These are phyloP conservation scores for Drosophila lacteicornis DNA, from an alignment of 1,140 invertebrate species.

Conservation along the genomic window DNA sequence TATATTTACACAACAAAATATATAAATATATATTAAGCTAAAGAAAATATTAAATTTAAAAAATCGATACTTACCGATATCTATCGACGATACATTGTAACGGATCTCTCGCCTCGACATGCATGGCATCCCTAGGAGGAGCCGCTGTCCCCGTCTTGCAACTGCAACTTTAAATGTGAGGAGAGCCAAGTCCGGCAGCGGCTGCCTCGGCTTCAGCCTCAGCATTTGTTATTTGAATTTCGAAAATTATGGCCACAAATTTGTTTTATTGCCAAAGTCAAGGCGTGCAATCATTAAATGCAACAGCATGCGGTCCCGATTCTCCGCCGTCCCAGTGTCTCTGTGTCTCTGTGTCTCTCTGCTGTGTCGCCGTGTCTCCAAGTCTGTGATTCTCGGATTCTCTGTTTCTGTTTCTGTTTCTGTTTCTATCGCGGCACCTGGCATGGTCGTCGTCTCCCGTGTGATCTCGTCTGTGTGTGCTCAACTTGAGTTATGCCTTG, in stretches of 20 bases:
- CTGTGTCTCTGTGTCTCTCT: not conserved
- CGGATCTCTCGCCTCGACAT: conserved; percentile 11
- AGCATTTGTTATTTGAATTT: conserved; percentile 83
- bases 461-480: conserved; percentile 28
- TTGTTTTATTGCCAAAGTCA: conserved; percentile 84
- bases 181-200: conserved; percentile 35
- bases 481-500: conserved; percentile 72
- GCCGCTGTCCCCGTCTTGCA: conserved; percentile 3
- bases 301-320: conserved; percentile 77
- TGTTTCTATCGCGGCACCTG: conserved; percentile 24
- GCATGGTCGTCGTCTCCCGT: conserved; percentile 7
- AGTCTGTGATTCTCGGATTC: conserved; percentile 8
- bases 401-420: not conserved
- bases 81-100: not conserved
- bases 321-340: conserved; percentile 19
- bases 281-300: conserved; percentile 84
- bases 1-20: not conserved
- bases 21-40: not conserved
- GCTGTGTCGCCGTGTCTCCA: conserved; percentile 21
- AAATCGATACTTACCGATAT: not conserved
- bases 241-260: conserved; percentile 83
- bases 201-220: conserved; percentile 26
- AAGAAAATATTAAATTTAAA: not conserved
- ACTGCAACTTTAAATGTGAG: conserved; percentile 14
- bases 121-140: not conserved